Evolutionary conservation across 2,797 vertebrate species (phyloP).

Genomic region (Darevskia mixta): DNA sequence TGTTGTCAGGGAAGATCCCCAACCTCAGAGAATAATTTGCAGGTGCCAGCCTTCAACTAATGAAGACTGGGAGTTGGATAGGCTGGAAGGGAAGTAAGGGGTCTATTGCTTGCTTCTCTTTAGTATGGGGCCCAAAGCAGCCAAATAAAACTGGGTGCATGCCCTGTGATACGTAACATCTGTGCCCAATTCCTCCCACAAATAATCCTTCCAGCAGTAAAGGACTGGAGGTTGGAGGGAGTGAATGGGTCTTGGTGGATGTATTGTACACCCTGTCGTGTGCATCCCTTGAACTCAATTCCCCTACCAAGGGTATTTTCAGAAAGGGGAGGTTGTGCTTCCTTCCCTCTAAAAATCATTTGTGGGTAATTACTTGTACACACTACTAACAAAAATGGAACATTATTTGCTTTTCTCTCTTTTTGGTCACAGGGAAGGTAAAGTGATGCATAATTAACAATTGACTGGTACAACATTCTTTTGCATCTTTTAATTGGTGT

Average conservation of each 20-base stretch:
- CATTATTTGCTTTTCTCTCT: conserved; percentile 72
- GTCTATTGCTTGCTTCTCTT: background rate
- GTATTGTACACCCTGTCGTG: background rate
- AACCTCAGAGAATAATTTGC: background rate
- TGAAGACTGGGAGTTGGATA: background rate
- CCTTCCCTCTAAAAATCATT: background rate
- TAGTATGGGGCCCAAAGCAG: background rate
- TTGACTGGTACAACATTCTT: conserved; percentile 85
- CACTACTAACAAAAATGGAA: conserved; percentile 75
- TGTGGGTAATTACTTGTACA: conserved; percentile 36
- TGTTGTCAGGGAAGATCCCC: background rate
- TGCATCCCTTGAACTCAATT: background rate
- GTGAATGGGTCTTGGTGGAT: background rate
- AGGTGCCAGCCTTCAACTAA: background rate
- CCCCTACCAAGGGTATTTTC: background rate
- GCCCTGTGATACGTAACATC: background rate
- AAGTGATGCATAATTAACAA: conserved; percentile 89
- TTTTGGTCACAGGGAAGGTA: conserved; percentile 81
- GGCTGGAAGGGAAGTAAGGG: background rate
- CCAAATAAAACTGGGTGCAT: background rate
- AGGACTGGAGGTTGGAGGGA: too few species aligned
- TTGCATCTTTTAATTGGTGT: conserved; percentile 91
- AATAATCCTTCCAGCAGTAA: background rate
- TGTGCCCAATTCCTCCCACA: background rate
- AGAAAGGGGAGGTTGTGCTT: background rate